Percentiles rank a stretch among this genome's conserved stretches.
Conservation (phyloP, 2,113 vertebrate genomes). For the Actinemys pallida region DNA sequence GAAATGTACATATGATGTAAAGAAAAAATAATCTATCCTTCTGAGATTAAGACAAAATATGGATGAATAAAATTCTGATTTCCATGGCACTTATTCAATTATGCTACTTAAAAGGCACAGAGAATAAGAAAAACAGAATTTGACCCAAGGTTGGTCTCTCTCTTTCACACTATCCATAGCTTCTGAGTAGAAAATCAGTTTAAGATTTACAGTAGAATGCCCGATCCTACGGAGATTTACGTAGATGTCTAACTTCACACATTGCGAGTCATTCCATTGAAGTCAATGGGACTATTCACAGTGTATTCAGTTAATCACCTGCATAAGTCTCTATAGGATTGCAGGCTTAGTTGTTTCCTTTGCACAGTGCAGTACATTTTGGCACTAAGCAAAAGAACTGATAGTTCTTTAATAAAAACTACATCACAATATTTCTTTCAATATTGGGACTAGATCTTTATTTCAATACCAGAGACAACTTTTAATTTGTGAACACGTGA, state of each 20-base stretch:
- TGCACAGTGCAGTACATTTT: background rate
- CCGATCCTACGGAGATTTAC: background rate
- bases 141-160: background rate
- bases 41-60: background rate
- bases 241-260: background rate
- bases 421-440: background rate
- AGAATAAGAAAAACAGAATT: background rate
- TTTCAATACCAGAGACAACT: background rate
- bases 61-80: background rate
- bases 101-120: background rate
- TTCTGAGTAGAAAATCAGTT: background rate
- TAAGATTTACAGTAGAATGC: background rate
- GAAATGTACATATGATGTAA: background rate
- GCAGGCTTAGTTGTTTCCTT: background rate
- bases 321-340: background rate
- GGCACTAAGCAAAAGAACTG: background rate
- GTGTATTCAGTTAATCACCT: background rate
- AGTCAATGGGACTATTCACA: background rate
- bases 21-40: background rate
- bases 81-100: background rate
- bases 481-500: background rate
- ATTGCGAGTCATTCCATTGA: background rate
- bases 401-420: background rate
- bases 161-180: background rate
- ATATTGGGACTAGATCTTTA: background rate